These are phyloP conservation scores for Argyrosomus japonicus DNA, from an alignment of 2,113 vertebrate genomes.

Conservation along the genomic window DNA sequence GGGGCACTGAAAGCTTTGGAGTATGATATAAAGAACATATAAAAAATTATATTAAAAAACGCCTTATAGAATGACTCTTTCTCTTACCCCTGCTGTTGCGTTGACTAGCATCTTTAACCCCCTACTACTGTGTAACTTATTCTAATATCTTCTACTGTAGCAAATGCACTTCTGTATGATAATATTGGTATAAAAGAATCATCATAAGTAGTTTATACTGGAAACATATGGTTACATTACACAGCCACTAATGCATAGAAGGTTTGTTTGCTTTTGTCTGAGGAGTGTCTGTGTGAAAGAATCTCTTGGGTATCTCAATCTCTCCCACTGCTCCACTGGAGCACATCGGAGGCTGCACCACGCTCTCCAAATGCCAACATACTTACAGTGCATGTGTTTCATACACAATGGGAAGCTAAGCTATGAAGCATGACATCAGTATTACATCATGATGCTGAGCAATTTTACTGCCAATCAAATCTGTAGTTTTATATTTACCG, in stretches of 20 bases:
- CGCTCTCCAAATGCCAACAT: not conserved
- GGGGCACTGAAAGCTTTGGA: constrained; percentile 36
- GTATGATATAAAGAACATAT: constrained; percentile 34
- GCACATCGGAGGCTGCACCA: constrained; percentile 27
- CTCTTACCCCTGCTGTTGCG: constrained; percentile 18
- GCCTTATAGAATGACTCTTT: not conserved
- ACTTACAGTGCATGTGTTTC: constrained; percentile 13
- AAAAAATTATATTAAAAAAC: not conserved
- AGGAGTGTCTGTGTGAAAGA: constrained; percentile 13
- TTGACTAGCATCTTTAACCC: constrained; percentile 11
- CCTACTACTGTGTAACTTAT: not conserved
- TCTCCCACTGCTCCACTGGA: constrained; percentile 42
- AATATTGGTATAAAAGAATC: constrained; percentile 17
- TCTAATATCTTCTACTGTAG: not conserved
- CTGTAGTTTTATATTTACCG: not conserved
- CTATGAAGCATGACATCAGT: not conserved
- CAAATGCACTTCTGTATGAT: not conserved
- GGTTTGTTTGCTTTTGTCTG: constrained; percentile 35
- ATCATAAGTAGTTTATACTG: not conserved
- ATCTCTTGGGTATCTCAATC: constrained; percentile 25
- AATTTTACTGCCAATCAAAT: not conserved
- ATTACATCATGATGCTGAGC: not conserved
- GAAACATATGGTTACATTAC: constrained; percentile 37
- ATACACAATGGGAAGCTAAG: not conserved
- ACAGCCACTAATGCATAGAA: constrained; percentile 14